A percentile compares a stretch with the other conserved stretches of the same genome.
Conservation (phyloP, 2,797 vertebrate genomes). For the Anguilla marmorata region DNA sequence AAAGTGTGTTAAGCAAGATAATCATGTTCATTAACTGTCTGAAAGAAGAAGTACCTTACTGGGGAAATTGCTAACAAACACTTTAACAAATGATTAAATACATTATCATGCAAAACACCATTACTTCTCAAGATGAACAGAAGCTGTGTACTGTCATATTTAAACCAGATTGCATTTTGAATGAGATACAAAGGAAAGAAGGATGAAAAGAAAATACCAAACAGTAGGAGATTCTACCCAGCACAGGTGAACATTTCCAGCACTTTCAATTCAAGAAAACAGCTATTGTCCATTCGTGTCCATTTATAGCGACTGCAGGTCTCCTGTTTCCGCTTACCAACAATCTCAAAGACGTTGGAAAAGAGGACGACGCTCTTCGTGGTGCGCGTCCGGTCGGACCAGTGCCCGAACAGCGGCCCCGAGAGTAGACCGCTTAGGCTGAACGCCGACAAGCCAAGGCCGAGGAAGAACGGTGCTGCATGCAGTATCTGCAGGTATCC, state of each 20-base stretch:
- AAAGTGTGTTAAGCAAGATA: background rate
- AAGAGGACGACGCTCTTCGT: constrained; percentile 79
- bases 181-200: background rate
- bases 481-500: constrained; percentile 78
- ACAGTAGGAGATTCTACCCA: background rate
- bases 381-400: constrained; percentile 73
- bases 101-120: background rate
- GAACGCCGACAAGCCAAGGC: constrained; percentile 81
- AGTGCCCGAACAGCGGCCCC: constrained; percentile 75
- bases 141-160: background rate
- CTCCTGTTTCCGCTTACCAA: constrained; percentile 63
- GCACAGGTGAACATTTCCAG: background rate
- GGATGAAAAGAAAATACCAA: background rate
- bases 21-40: background rate
- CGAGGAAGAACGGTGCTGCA: constrained; percentile 80
- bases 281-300: background rate
- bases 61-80: background rate
- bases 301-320: background rate
- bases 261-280: background rate
- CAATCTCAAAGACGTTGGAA: constrained; percentile 81
- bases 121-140: background rate
- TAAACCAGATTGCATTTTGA: background rate
- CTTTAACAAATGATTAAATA: background rate
- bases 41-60: background rate
- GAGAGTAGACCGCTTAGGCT: constrained; percentile 77